Percentiles rank a stretch among this genome's conserved stretches.
Conservation (phyloP, 1,140 invertebrate genomes). For the Hyposmocoma kahamanoa region DNA sequence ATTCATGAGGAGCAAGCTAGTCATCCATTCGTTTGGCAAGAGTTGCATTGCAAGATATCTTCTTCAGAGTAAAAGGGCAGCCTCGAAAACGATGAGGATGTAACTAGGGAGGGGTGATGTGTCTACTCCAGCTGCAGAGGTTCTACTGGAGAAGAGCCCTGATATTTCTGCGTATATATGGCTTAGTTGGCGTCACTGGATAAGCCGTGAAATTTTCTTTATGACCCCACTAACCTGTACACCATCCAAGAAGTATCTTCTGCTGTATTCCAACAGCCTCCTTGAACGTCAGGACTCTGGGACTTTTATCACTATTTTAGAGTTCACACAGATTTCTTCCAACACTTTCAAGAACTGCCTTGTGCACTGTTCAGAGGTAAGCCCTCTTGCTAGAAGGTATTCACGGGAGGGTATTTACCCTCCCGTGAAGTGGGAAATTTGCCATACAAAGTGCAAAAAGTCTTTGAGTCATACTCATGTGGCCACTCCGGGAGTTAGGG, state of each 20-base stretch:
- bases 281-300: neutral
- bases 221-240: neutral
- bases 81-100: neutral
- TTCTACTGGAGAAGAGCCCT: neutral
- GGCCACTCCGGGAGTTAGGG: neutral
- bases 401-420: no score
- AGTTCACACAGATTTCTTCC: no score
- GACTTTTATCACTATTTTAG: neutral
- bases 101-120: neutral
- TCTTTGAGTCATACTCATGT: neutral
- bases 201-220: neutral
- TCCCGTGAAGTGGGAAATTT: no score
- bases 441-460: neutral
- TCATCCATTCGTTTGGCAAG: neutral
- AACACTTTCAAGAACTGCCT: no score
- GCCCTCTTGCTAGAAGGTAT: no score
- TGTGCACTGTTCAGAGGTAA: no score
- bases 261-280: neutral
- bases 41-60: neutral
- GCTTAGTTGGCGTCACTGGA: neutral
- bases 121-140: neutral
- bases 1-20: neutral
- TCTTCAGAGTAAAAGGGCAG: neutral
- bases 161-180: neutral
- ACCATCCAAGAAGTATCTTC: neutral